A percentile compares a stretch with the other conserved stretches of the same genome.
Evolutionary conservation across 1,140 invertebrate genomes (phyloP).

Genomic region (Araneus ventricosus): DNA sequence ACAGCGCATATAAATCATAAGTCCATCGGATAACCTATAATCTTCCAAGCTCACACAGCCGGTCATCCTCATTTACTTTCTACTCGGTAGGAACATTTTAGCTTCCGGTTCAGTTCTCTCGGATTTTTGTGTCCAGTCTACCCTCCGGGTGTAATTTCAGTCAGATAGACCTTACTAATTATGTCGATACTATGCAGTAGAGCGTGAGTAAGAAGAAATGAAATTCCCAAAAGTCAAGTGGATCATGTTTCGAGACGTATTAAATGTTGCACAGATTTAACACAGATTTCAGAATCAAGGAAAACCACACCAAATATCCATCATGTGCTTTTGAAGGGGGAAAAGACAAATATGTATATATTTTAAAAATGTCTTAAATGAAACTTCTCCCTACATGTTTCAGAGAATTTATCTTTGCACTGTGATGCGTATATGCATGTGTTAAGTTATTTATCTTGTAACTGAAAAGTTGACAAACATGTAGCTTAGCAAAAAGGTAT

Average conservation of each 20-base stretch:
- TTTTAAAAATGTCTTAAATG: too few relatives aligned
- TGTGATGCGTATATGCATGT: too few relatives aligned
- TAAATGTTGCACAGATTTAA: constrained; percentile 11
- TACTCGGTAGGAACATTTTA: background rate
- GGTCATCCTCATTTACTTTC: background rate
- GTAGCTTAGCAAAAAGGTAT: too few relatives aligned
- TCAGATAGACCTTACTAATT: background rate
- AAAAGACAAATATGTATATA: too few relatives aligned
- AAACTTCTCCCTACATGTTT: too few relatives aligned
- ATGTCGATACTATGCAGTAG: background rate
- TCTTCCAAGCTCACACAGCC: background rate
- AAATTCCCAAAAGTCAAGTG: background rate
- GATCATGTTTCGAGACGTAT: background rate
- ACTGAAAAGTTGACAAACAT: too few relatives aligned
- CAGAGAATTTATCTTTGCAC: too few relatives aligned
- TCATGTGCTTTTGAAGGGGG: too few relatives aligned
- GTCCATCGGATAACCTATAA: background rate
- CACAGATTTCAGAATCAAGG: too few relatives aligned
- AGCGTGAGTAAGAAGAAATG: background rate
- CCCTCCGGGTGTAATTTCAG: background rate
- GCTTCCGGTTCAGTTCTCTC: background rate
- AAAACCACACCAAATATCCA: too few relatives aligned
- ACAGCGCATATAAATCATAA: constrained; percentile 1
- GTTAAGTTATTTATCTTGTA: too few relatives aligned
- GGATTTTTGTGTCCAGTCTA: background rate